phyloP scores from a whole-genome alignment of 2,888 invertebrate species.

The Platycheirus rosarum region DNA sequence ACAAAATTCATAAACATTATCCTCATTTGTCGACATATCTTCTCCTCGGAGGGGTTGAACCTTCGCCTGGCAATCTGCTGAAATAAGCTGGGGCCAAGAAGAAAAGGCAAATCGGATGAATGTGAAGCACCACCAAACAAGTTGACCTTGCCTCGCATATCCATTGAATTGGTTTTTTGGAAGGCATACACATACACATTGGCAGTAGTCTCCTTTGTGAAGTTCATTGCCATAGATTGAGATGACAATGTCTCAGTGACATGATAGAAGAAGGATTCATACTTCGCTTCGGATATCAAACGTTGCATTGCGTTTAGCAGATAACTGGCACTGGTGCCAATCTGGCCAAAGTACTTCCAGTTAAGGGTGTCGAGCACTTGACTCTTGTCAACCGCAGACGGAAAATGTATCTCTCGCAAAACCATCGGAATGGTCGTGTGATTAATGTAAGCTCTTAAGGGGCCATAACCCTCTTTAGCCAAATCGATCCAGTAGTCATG shows the following conservation, averaged over 20 bases:
- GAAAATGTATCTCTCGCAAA: conserved; percentile 82
- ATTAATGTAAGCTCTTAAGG: conserved; percentile 85
- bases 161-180: conserved; percentile 81
- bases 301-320: conserved; percentile 80
- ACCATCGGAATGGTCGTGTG: conserved; percentile 85
- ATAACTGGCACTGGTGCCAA: conserved; percentile 76
- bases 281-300: conserved; percentile 80
- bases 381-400: conserved; percentile 75
- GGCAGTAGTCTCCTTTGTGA: conserved; percentile 31
- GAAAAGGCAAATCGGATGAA: conserved; percentile 86
- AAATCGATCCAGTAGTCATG: conserved; percentile 86
- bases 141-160: conserved; percentile 81
- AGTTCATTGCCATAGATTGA: conserved; percentile 44
- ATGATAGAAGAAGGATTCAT: conserved; percentile 80
- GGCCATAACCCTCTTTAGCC: conserved; percentile 84
- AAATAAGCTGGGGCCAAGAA: conserved; percentile 87
- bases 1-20: conserved; percentile 84
- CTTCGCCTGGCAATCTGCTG: conserved; percentile 87
- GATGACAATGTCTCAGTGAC: conserved; percentile 77
- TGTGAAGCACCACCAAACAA: conserved; percentile 85
- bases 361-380: conserved; percentile 79
- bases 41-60: conserved; percentile 85
- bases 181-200: conserved; percentile 80
- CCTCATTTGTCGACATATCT: conserved; percentile 84
- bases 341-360: conserved; percentile 81